phyloP scores from a whole-genome alignment of 1,140 invertebrate species.

The Drosophila repleta region DNA sequence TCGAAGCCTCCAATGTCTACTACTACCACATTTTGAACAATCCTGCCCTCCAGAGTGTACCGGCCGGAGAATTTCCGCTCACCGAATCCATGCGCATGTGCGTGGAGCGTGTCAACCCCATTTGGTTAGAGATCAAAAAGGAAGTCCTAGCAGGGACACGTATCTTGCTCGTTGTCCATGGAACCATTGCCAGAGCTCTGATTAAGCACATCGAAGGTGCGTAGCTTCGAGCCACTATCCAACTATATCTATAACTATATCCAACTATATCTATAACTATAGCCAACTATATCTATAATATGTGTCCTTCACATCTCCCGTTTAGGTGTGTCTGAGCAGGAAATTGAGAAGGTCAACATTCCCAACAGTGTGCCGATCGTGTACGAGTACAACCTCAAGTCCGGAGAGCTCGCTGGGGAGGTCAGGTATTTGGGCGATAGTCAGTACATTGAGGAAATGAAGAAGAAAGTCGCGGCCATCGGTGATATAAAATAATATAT shows the following conservation, averaged over 20 bases:
- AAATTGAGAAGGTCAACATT: constrained; percentile 89
- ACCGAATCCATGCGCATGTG: constrained; percentile 89
- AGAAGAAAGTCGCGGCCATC: constrained; percentile 84
- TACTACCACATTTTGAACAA: constrained; percentile 86
- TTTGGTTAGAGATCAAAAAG: constrained; percentile 88
- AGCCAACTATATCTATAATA: neutral
- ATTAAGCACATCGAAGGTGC: constrained; percentile 88
- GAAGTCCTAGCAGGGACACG: constrained; percentile 86
- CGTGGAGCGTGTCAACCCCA: constrained; percentile 86
- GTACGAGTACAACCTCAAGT: constrained; percentile 87
- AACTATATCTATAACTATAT: too few species aligned
- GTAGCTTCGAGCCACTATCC: too few species aligned
- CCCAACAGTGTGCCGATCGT: constrained; percentile 90
- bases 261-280: too few species aligned
- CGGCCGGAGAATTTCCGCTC: constrained; percentile 85
- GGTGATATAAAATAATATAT: too few species aligned
- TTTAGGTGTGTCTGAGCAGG: constrained; percentile 86
- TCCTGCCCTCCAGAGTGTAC: constrained; percentile 83
- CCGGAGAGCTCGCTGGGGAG: constrained; percentile 86
- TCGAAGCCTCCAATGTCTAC: constrained; percentile 85
- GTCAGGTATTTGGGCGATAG: constrained; percentile 88
- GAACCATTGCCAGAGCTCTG: constrained; percentile 88
- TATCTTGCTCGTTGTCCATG: constrained; percentile 89
- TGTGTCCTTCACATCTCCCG: neutral
- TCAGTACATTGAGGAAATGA: constrained; percentile 87